phyloP scores from a whole-genome alignment of 2,797 vertebrate genomes.

The Coreius guichenoti region DNA sequence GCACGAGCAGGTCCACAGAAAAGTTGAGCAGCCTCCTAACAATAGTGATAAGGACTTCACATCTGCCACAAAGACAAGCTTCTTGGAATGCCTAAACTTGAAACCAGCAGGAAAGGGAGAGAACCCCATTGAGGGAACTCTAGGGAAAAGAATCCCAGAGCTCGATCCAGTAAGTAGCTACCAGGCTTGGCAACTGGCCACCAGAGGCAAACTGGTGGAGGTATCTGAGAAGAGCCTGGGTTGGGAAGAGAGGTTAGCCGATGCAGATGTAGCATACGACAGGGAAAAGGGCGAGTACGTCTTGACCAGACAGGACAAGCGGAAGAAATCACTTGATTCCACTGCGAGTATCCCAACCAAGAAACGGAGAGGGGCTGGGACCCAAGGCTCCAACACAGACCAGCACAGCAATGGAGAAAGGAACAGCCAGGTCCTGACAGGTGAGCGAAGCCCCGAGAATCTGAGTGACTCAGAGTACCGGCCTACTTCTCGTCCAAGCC shows the following conservation, averaged over 20 bases:
- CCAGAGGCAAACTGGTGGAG: slow-evolving; percentile 90
- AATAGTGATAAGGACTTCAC: slow-evolving; percentile 62
- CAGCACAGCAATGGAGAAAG: slow-evolving; percentile 53
- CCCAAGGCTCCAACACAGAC: slow-evolving; percentile 61
- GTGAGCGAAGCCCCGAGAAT: slow-evolving; percentile 63
- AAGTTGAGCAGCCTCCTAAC: slow-evolving; percentile 57
- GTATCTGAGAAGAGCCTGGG: slow-evolving; percentile 87
- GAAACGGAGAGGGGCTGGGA: slow-evolving; percentile 74
- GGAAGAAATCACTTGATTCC: slow-evolving; percentile 85
- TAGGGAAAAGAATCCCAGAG: slow-evolving; percentile 85
- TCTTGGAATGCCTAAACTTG: slow-evolving; percentile 88
- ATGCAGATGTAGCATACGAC: slow-evolving; percentile 87
- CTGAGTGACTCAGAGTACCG: slow-evolving; percentile 77
- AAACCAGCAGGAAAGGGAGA: slow-evolving; percentile 71
- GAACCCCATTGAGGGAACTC: slow-evolving; percentile 62
- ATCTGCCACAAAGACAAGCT: slow-evolving; percentile 75
- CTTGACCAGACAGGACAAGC: slow-evolving; percentile 88
- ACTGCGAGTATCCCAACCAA: slow-evolving; percentile 69
- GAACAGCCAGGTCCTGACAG: slow-evolving; percentile 10
- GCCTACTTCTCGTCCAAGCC: slow-evolving; percentile 75
- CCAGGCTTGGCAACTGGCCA: slow-evolving; percentile 96
- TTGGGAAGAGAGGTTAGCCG: slow-evolving; percentile 89
- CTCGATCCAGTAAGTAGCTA: slow-evolving; percentile 96
- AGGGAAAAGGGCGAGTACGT: slow-evolving; percentile 89
- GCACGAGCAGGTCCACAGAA: slow-evolving; percentile 87